Evolutionary conservation across 2,888 invertebrate genomes (phyloP).

Genomic region (Stictocephala bisonia): DNA sequence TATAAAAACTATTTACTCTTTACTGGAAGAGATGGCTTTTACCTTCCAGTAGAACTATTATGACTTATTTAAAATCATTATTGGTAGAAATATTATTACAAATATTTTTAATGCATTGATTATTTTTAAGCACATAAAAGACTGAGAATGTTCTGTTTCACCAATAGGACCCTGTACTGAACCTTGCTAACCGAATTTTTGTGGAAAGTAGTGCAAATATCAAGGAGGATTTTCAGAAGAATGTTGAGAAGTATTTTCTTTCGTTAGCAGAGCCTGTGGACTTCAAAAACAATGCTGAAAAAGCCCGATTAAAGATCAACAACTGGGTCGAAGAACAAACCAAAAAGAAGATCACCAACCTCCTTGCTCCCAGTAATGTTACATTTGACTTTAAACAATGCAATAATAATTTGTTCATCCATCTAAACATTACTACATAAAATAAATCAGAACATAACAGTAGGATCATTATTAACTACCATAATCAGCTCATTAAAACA

Average conservation of each 20-base stretch:
- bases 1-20: no score
- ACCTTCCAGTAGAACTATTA: no score
- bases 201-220: conserved; percentile 69
- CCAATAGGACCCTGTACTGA: conserved; percentile 65
- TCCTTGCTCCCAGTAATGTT: conserved; percentile 70
- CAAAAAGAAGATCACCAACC: conserved; percentile 81
- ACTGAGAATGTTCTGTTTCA: no score
- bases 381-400: conserved; percentile 17
- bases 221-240: conserved; percentile 68
- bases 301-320: conserved; percentile 75
- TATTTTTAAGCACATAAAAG: no score
- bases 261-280: conserved; percentile 73
- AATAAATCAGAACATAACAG: no score
- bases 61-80: no score
- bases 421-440: background rate
- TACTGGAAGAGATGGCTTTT: no score
- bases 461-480: no score
- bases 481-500: no score
- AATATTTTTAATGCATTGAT: no score
- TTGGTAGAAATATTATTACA: no score
- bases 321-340: conserved; percentile 83
- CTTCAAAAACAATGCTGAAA: conserved; percentile 68
- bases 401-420: background rate
- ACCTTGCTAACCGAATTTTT: conserved; percentile 80
- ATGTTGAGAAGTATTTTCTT: conserved; percentile 72